Conservation (phyloP, 2,797 vertebrate species). For the Galago senegalensis region DNA sequence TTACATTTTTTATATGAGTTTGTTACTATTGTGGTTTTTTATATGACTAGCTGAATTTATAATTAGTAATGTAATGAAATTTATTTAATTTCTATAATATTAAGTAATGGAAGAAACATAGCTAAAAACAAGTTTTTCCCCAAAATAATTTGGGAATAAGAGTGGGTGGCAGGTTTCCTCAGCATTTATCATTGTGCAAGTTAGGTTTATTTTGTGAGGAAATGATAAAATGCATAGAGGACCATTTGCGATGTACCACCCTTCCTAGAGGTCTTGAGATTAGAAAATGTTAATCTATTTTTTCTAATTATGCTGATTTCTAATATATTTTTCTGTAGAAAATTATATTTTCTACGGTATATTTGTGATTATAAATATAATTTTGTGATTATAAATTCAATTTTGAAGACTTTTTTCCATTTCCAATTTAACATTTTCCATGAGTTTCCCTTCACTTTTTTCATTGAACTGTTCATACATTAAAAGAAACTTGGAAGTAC, state of each 20-base stretch:
- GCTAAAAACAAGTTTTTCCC: slow-evolving; percentile 35
- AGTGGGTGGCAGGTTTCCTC: not conserved
- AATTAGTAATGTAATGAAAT: not conserved
- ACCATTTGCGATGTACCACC: not conserved
- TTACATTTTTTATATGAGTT: not conserved
- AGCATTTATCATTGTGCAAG: not conserved
- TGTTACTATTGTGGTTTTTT: not conserved
- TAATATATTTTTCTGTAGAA: slow-evolving; percentile 51
- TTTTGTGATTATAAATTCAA: slow-evolving; percentile 24
- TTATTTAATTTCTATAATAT: slow-evolving; percentile 19
- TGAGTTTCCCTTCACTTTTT: slow-evolving; percentile 11
- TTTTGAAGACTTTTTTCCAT: not conserved
- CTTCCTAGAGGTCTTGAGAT: not conserved
- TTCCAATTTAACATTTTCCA: not conserved
- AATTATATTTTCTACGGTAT: not conserved
- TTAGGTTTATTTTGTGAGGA: slow-evolving; percentile 33
- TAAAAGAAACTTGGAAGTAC: not conserved
- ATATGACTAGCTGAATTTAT: slow-evolving; percentile 1
- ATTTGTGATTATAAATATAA: slow-evolving; percentile 5
- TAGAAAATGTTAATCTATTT: not conserved
- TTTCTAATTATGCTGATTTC: slow-evolving; percentile 30
- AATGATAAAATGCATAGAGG: slow-evolving; percentile 12
- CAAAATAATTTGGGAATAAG: slow-evolving; percentile 11
- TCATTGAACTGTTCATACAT: not conserved
- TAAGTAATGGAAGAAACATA: slow-evolving; percentile 23